These are phyloP conservation scores for Pachydiplax longipennis DNA, from an alignment of 2,888 invertebrate genomes.

Conservation along the genomic window DNA sequence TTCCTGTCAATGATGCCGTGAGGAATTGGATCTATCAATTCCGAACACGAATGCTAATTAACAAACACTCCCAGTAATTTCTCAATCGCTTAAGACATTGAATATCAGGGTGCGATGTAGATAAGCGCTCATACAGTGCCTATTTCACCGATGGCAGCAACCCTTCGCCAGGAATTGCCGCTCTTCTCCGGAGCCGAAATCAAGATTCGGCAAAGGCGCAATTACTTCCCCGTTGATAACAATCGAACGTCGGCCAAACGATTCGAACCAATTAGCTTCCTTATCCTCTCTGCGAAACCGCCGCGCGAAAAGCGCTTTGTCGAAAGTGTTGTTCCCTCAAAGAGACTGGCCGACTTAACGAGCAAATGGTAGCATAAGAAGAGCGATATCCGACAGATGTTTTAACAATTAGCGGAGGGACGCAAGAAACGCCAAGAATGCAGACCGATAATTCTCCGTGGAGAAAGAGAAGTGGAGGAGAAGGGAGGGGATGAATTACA, in stretches of 20 bases:
- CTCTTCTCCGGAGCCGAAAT: neutral
- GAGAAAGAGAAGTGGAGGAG: neutral
- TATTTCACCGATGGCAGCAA: too few relatives aligned
- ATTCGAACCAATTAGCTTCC: neutral
- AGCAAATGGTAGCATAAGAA: constrained; percentile 16
- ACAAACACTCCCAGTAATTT: too few relatives aligned
- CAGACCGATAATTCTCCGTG: constrained; percentile 6
- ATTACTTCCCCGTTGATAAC: neutral
- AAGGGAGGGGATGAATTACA: constrained; percentile 14
- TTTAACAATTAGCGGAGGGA: constrained; percentile 21
- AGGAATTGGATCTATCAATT: too few relatives aligned
- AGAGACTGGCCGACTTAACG: constrained; percentile 18
- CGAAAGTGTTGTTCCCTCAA: neutral
- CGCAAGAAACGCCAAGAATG: constrained; percentile 26
- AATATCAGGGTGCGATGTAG: too few relatives aligned
- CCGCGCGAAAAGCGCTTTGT: neutral
- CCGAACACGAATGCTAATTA: too few relatives aligned
- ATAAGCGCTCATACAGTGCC: too few relatives aligned
- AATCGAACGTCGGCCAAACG: neutral
- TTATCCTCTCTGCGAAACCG: neutral
- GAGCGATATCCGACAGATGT: constrained; percentile 23
- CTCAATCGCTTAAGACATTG: too few relatives aligned
- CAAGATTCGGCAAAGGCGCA: neutral
- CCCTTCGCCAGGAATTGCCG: too few relatives aligned
- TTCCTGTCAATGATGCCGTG: too few relatives aligned